Percentiles rank a stretch among this genome's conserved stretches.
These are phyloP conservation scores for Molossus molossus DNA, from an alignment of 2,797 vertebrate species.

Conservation along the genomic window DNA sequence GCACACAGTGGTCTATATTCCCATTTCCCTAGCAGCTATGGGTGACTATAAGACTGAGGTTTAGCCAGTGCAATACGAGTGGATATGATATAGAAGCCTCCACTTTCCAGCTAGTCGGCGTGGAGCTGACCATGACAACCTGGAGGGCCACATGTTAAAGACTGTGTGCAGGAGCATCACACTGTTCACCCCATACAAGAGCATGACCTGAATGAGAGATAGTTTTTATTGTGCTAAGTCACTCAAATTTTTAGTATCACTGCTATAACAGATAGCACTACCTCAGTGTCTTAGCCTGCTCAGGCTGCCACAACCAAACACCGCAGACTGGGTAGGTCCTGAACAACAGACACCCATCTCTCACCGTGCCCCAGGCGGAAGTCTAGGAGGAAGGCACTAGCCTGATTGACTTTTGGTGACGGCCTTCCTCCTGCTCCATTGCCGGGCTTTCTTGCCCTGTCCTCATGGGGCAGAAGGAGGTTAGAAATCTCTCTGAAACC, in stretches of 20 bases:
- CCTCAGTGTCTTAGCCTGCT: neutral
- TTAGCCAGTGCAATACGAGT: neutral
- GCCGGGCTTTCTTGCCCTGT: neutral
- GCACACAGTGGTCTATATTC: neutral
- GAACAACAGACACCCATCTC: neutral
- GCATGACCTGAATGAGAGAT: neutral
- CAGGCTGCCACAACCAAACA: neutral
- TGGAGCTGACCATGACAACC: neutral
- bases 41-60: neutral
- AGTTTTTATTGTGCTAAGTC: neutral
- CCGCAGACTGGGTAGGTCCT: neutral
- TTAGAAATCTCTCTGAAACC: neutral
- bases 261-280: neutral
- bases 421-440: neutral
- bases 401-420: neutral
- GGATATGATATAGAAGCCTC: neutral
- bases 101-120: neutral
- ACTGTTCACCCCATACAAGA: neutral
- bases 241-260: neutral
- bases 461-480: neutral
- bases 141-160: neutral
- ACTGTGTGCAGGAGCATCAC: neutral
- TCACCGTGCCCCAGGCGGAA: neutral
- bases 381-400: neutral
- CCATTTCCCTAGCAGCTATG: neutral